Conservation (phyloP, 2,113 vertebrate genomes). For the Sarotherodon lohbergeri region DNA sequence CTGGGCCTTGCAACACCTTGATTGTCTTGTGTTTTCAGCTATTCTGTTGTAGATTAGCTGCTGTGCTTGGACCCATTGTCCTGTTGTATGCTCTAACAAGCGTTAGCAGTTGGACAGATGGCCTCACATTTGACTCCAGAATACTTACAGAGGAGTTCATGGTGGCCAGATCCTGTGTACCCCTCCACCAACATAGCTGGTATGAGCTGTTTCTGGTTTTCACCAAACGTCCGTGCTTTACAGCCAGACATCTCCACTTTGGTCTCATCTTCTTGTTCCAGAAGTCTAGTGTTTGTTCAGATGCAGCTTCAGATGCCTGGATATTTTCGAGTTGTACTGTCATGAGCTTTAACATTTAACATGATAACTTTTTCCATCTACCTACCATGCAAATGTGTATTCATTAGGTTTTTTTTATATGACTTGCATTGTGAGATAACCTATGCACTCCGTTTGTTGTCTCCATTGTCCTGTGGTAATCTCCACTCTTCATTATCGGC, state of each 20-base stretch:
- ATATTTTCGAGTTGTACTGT: background rate
- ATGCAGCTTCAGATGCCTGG: background rate
- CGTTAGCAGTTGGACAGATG: background rate
- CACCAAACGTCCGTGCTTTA: background rate
- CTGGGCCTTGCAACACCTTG: background rate
- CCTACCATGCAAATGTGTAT: background rate
- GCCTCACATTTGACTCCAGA: background rate
- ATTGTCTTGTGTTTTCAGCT: background rate
- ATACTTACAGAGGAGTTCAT: background rate
- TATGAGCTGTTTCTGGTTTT: background rate
- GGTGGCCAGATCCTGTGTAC: background rate
- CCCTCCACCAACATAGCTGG: background rate
- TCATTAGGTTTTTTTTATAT: background rate
- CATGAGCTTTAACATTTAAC: background rate
- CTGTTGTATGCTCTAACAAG: background rate
- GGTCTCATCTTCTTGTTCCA: background rate
- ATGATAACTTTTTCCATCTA: background rate
- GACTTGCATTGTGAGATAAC: background rate
- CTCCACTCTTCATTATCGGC: background rate
- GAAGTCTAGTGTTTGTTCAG: background rate
- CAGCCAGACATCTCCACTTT: background rate
- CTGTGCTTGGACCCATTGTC: background rate
- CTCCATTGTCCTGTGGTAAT: constrained; percentile 10
- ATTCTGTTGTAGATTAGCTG: background rate
- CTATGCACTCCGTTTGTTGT: background rate